Evolutionary conservation across 2,888 invertebrate genomes (phyloP), one percentile per base, ranked within the genome.

Genomic region (Beris morrisii): DNA sequence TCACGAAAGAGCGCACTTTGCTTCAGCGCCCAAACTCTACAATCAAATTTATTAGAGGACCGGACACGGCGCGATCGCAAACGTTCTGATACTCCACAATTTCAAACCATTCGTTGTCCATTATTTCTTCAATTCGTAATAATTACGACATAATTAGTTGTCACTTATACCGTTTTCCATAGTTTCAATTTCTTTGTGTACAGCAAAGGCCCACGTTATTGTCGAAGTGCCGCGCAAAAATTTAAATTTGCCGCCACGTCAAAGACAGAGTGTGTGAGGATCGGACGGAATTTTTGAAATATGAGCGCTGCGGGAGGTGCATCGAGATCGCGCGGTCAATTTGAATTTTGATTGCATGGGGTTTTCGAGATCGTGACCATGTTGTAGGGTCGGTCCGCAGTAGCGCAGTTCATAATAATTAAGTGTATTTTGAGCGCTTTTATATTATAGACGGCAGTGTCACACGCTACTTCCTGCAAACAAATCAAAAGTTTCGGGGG

Each of bases 131-230:
- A 61, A 61, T 61, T 61, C 52, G 52, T 52, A 61, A 50, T 61
- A 61, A 61, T 61, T 61, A 52, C 61, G 50, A 50, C 61, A 61
- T 61, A 61, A 61, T 61, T 61, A 61, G 61, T 61, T 61, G 61
- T 50, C 61, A 61, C 61, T 61, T 61, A 61, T 43, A 61, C 61
- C 50, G 38, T 48, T 59, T 59, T 38, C 38, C 9, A 38, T 38
- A 38, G 38, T 38, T 38, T 38, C 38, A 38, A 38, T 38, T 38
- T 38, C 38, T 38, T 9, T 38, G 7, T 9, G 38, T 9, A 38
- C 38, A 9, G 38, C 22, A 22, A 22, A 22, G 22, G 22, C 3
- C 22, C 22, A 22, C 22, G 22, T 22, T 22, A 3, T 22, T 32
- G 32, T 3, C 38, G 9, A 38, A 38, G 38, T 38, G 38, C 38